phyloP scores from a whole-genome alignment of 1,140 invertebrate genomes.

The Aradophagus sp. region DNA sequence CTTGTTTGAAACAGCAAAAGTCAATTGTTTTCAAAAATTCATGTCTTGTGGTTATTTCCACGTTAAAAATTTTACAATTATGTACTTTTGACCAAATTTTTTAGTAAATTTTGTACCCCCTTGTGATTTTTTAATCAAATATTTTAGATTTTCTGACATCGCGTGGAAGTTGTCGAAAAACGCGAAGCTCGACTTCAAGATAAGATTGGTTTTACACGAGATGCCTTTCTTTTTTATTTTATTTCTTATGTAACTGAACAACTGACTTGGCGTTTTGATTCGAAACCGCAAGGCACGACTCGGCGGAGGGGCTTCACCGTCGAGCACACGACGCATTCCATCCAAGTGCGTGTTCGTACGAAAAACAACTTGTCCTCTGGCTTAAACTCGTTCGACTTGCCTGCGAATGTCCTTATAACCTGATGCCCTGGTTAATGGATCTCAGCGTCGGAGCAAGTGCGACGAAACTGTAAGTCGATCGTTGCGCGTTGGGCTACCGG shows the following conservation, averaged over 20 bases:
- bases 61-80: too few relatives aligned
- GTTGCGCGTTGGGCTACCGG: too few relatives aligned
- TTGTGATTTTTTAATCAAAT: too few relatives aligned
- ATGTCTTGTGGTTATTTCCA: too few relatives aligned
- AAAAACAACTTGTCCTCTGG: conserved; percentile 56
- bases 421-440: conserved; percentile 55
- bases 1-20: too few relatives aligned
- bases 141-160: too few relatives aligned
- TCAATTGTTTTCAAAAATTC: too few relatives aligned
- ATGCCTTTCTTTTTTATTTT: conserved; percentile 29
- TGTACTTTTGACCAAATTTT: too few relatives aligned
- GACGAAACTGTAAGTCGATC: conserved; percentile 13
- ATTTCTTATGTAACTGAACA: conserved; percentile 32
- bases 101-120: too few relatives aligned
- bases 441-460: conserved; percentile 20
- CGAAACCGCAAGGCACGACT: conserved; percentile 20
- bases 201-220: conserved; percentile 25
- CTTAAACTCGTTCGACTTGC: conserved; percentile 49
- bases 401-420: conserved; percentile 53
- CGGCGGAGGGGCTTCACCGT: conserved; percentile 16
- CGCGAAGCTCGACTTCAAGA: too few relatives aligned
- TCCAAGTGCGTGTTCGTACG: conserved; percentile 42
- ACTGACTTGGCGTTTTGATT: conserved; percentile 33
- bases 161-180: too few relatives aligned
- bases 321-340: conserved; percentile 31